phyloP scores from a whole-genome alignment of 2,888 invertebrate genomes.

The Bimastos eiseni region DNA sequence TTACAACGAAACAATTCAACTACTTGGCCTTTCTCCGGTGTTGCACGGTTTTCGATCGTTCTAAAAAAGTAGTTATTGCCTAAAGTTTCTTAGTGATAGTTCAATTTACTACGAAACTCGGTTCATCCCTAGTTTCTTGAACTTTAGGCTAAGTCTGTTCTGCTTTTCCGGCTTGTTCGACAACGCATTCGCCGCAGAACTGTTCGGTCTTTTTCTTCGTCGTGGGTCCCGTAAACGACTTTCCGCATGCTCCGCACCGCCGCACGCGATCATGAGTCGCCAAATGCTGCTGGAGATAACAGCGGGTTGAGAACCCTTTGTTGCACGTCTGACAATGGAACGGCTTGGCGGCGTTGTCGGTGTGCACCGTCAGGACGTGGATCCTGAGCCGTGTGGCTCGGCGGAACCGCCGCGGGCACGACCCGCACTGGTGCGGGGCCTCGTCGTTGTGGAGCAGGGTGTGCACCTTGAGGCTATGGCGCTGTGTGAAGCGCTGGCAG shows the following conservation, averaged over 20 bases:
- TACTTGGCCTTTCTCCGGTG: too few relatives aligned
- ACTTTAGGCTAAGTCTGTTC: neutral
- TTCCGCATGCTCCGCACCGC: neutral
- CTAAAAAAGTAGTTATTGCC: too few relatives aligned
- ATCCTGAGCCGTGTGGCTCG: neutral
- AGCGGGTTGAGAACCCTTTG: neutral
- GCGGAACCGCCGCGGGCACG: neutral
- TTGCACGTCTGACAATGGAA: conserved; percentile 16
- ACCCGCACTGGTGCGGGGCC: neutral
- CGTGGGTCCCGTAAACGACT: neutral
- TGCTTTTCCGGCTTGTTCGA: neutral
- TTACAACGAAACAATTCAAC: too few relatives aligned
- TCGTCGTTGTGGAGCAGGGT: conserved; percentile 15
- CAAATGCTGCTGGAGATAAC: conserved; percentile 19
- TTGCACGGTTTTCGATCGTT: too few relatives aligned
- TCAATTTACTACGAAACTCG: neutral
- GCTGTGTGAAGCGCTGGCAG: neutral
- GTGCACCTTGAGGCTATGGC: conserved; percentile 3
- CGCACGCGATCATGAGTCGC: neutral
- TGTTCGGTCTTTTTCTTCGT: neutral
- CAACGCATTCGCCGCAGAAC: neutral
- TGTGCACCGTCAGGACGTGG: conserved; percentile 29
- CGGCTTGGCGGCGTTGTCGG: neutral
- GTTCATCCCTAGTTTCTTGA: neutral
- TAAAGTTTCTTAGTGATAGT: neutral